Base-by-base conservation (phyloP, 2,113 vertebrate genomes). In the Neolamprologus modestus region DNA sequence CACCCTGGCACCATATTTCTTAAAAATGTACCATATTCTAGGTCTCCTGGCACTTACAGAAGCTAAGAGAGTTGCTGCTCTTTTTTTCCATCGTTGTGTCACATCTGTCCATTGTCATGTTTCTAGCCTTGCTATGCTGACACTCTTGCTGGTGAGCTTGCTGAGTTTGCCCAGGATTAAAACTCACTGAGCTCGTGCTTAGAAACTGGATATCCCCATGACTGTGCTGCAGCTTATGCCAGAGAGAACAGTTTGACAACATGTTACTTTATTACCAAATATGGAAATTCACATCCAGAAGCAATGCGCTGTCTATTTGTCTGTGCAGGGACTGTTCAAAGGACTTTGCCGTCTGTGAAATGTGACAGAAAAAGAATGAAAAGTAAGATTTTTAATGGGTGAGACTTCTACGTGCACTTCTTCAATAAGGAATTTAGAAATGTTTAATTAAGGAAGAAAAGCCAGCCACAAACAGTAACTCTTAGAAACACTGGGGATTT, bases 141-240 rank as follows among this genome's bases (percentile, higher is more conserved):
- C 89, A 82, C 81, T 81, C 61, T 71, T 9, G 24, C 84, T 87
- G 52, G 71, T 79, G 63, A 86, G 86, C 87, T 84, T 83, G 87
- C 90, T 88, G 88, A 92, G 82, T 93, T 87, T 84, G 87, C 85
- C 84, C 61, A 5, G 91, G 91, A 95, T 94, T 95, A 94, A 94
- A 94, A 87, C 82, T 86, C 87, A 84, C 89, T 90, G 76, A 94
- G 90, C 90, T 90, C 80, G 31, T 76, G 88, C 89, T 93, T 83
- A 92, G 78, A 92, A 90, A 81, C 76, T 83, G 79, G 80, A 94
- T 83, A 85, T 92, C 89, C 89, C 87, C 81, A 87, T 71, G 81
- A 90, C 91, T 94, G 84, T 28, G 57, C 90, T 21, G 82, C 83
- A 90, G 92, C 91, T 94, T 93, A 91, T 66, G 61, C 82, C 83